Evolutionary conservation across 2,797 vertebrate species (phyloP).

Genomic region (Harpagifer antarcticus): DNA sequence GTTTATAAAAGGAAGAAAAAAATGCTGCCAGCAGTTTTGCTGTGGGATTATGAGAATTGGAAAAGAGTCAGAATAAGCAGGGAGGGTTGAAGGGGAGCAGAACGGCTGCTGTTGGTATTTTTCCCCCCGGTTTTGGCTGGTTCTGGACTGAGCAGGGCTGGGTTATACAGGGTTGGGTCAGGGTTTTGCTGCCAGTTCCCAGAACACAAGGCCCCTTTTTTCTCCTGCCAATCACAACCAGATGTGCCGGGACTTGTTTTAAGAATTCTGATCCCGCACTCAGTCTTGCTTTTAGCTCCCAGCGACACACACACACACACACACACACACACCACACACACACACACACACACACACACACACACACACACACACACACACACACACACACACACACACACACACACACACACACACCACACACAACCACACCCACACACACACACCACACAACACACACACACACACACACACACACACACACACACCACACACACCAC

Average conservation of each 20-base stretch:
- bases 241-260: conserved; percentile 80
- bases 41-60: conserved; percentile 75
- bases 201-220: conserved; percentile 77
- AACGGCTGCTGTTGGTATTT: conserved; percentile 40
- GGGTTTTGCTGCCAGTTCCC: conserved; percentile 73
- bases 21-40: conserved; percentile 67
- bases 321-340: too few species aligned
- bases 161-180: conserved; percentile 67
- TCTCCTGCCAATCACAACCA: conserved; percentile 82
- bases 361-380: conserved; percentile 7
- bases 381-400: conserved; percentile 21
- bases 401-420: conserved; percentile 27
- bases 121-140: conserved; percentile 57
- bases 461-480: too few species aligned
- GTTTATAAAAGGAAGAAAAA: conserved; percentile 53
- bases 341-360: neutral
- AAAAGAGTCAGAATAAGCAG: conserved; percentile 61
- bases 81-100: conserved; percentile 56
- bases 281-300: conserved; percentile 34
- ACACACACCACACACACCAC: too few species aligned
- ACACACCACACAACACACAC: too few species aligned
- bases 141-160: conserved; percentile 58
- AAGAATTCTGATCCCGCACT: conserved; percentile 64
- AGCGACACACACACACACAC: conserved; percentile 31
- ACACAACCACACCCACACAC: too few species aligned